Evolutionary conservation across 2,888 invertebrate genomes (phyloP).

Genomic region (Standfussiana lucernea): DNA sequence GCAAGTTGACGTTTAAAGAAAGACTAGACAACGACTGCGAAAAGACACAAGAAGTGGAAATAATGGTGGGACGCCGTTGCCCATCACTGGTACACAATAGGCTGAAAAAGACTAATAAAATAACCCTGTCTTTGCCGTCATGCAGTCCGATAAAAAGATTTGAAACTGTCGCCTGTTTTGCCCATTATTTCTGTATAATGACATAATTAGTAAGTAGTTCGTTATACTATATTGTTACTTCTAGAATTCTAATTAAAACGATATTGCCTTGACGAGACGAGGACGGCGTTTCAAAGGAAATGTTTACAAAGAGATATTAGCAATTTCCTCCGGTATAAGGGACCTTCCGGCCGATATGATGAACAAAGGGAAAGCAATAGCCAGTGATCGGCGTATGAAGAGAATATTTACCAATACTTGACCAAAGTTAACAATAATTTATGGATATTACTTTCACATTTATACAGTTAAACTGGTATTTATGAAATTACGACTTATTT

Average conservation of each 20-base stretch:
- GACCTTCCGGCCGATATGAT: constrained; percentile 43
- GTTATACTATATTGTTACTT: background rate
- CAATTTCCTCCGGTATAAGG: constrained; percentile 49
- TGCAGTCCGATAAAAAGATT: background rate
- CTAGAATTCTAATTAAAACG: constrained; percentile 25
- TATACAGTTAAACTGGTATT: background rate
- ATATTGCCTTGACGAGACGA: constrained; percentile 31
- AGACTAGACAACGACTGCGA: background rate
- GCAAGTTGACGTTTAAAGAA: background rate
- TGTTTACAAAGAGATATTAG: constrained; percentile 53
- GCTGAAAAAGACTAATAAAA: background rate
- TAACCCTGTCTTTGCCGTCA: background rate
- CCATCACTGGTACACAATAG: background rate
- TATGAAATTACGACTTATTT: background rate
- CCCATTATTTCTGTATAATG: background rate
- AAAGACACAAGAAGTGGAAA: background rate
- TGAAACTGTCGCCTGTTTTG: background rate
- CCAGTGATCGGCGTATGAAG: constrained; percentile 21
- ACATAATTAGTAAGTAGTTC: too few species aligned
- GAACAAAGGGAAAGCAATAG: constrained; percentile 52
- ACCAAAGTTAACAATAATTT: constrained; percentile 6
- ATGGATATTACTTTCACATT: background rate
- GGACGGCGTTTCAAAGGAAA: constrained; percentile 47
- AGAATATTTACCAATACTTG: constrained; percentile 20
- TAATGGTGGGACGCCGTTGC: background rate